Evolutionary conservation across 2,888 invertebrate species (phyloP), one percentile per base, ranked within the genome.

Genomic region (Agonopterix alstromeriana): DNA sequence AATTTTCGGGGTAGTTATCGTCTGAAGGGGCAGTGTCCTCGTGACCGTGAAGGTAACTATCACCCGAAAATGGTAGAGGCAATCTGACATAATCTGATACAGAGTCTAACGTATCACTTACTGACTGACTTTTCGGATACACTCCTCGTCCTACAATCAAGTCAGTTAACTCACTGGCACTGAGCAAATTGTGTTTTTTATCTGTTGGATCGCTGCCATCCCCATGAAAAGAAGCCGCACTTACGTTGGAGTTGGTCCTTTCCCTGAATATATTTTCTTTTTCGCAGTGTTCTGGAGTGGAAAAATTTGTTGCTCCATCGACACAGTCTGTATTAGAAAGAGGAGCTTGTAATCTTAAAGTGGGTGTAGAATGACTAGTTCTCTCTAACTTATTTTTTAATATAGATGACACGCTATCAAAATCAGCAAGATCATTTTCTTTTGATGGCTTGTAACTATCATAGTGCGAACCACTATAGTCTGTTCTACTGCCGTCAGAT

Each of bases 191-290:
- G 55, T 93, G 94, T 60, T 93, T 93, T 55, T 91, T 93, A 68
- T 94, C 94, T 1, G 95, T 94, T 2, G 96, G 96, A 77, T 96
- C 96, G 68, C 95, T 96, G n/a, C 96, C 96, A 66, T 96, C 96
- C 2, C 96, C 96, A 45, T 95, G 93, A 73, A 96, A 96, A 46
- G 95, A 95, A 35, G 91, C 89, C n/a, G 93, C 92, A 73, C 95
- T 95, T 0, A 94, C 91, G 61, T 94, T 93, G 1, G 96, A 96
- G 67, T 95, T 94, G 41, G 95, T 93, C 49, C 94, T 84, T 67
- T 92, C 88, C 50, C 94, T 85, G 67, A 93, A 93, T 45, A 75
- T 65, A 47, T 73, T 82, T 56, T 84, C 83, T 57, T 89, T 88
- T 42, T 79, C 77, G 59, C 82, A 86, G 58, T 90, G 88, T 52